Evolutionary conservation across 2,113 vertebrate genomes (phyloP).

Genomic region (Syngnathoides biaculeatus): DNA sequence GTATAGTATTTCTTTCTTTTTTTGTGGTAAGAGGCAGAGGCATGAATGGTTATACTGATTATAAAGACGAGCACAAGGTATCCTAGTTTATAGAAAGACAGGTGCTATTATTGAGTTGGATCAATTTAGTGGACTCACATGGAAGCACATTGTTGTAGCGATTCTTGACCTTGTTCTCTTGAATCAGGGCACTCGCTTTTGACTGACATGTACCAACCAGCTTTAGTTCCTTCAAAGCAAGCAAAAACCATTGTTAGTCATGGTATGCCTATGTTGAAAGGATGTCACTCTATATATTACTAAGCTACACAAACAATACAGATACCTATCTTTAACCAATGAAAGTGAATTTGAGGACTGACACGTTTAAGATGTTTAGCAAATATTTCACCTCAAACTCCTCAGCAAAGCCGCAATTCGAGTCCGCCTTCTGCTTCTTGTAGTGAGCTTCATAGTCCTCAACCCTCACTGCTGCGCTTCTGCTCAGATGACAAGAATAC

Average conservation of each 20-base stretch:
- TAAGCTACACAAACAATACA: no score
- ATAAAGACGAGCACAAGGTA: background rate
- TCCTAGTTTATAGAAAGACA: background rate
- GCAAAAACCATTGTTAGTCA: background rate
- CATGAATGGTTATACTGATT: background rate
- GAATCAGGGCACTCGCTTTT: constrained; percentile 75
- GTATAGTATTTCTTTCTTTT: background rate
- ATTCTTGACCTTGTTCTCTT: constrained; percentile 92
- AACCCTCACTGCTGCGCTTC: constrained; percentile 75
- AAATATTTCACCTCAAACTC: constrained; percentile 84
- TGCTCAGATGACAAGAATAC: constrained; percentile 29
- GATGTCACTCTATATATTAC: no score
- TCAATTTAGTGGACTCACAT: constrained; percentile 77
- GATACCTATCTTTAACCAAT: no score
- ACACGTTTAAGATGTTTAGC: background rate
- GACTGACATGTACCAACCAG: constrained; percentile 79
- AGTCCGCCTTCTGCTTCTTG: constrained; percentile 87
- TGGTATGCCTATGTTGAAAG: background rate
- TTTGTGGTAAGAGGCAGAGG: background rate
- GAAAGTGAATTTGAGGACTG: no score
- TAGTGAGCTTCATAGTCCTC: constrained; percentile 86
- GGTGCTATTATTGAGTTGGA: background rate
- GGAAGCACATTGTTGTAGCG: constrained; percentile 95
- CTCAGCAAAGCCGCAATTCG: constrained; percentile 93
- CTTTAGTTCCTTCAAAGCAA: constrained; percentile 79